These are phyloP conservation scores for Macrophya alboannulata DNA, from an alignment of 2,888 invertebrate genomes.

Conservation along the genomic window DNA sequence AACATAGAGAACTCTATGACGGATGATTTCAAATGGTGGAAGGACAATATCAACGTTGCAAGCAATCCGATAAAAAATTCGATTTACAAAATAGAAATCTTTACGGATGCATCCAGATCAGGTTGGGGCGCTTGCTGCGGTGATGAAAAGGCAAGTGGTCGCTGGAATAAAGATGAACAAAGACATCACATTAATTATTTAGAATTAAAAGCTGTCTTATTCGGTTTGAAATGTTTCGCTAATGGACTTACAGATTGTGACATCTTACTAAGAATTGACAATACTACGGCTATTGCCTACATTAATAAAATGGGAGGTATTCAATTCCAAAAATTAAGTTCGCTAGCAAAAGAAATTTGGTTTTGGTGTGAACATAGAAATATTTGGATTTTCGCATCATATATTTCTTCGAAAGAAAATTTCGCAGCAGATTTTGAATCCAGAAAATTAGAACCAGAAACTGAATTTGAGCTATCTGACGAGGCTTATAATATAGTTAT, in stretches of 20 bases:
- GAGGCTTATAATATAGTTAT: constrained; percentile 34
- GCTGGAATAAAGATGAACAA: constrained; percentile 53
- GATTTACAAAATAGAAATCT: not conserved
- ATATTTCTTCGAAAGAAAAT: constrained; percentile 1
- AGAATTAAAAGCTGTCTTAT: constrained; percentile 59
- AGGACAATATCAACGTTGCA: not conserved
- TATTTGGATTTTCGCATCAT: not conserved
- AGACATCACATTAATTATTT: constrained; percentile 59
- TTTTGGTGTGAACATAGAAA: too few relatives aligned
- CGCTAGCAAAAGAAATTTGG: too few relatives aligned
- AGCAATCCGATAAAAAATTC: not conserved
- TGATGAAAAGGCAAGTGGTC: constrained; percentile 38
- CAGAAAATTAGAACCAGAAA: constrained; percentile 53
- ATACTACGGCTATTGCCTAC: constrained; percentile 56
- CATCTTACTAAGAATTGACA: constrained; percentile 58
- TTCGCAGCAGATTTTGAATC: constrained; percentile 7
- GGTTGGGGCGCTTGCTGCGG: constrained; percentile 50
- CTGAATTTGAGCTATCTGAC: constrained; percentile 62
- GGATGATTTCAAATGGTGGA: not conserved
- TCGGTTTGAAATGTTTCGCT: constrained; percentile 62
- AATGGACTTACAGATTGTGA: constrained; percentile 44
- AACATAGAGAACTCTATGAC: too few relatives aligned
- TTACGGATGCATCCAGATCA: not conserved
- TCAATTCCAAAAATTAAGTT: constrained; percentile 2
- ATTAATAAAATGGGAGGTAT: constrained; percentile 54